Evolutionary conservation across 2,113 vertebrate species (phyloP).

Genomic region (Bungarus multicinctus): DNA sequence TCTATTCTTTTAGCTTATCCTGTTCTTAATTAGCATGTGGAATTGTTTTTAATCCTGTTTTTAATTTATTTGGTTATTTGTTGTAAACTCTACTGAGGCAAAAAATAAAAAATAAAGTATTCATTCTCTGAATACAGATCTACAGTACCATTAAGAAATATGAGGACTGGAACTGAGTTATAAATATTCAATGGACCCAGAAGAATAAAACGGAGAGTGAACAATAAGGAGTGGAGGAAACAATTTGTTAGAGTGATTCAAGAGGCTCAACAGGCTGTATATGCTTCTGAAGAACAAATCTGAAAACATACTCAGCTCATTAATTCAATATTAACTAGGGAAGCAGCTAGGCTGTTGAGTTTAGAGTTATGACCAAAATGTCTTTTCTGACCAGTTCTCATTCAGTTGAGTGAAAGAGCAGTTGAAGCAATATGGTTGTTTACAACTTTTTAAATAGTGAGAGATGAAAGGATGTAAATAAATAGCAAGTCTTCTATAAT

Average conservation of each 20-base stretch:
- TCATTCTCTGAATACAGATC: not conserved
- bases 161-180: not conserved
- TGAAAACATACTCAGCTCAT: not conserved
- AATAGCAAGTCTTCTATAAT: not conserved
- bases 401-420: not conserved
- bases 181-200: not conserved
- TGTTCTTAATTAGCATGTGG: not conserved
- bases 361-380: not conserved
- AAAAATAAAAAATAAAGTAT: not conserved
- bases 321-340: not conserved
- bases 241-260: not conserved
- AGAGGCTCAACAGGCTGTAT: not conserved
- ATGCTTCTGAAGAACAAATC: not conserved
- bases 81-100: constrained; percentile 6
- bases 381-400: not conserved
- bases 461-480: not conserved
- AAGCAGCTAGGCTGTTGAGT: not conserved
- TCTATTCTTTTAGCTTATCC: not conserved
- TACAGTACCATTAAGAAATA: not conserved
- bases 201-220: not conserved
- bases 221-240: not conserved
- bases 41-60: not conserved
- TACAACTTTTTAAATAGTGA: not conserved
- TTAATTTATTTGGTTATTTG: constrained; percentile 11
- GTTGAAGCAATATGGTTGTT: not conserved